phyloP scores from a whole-genome alignment of 2,888 invertebrate species.

The Aphrophora alni region DNA sequence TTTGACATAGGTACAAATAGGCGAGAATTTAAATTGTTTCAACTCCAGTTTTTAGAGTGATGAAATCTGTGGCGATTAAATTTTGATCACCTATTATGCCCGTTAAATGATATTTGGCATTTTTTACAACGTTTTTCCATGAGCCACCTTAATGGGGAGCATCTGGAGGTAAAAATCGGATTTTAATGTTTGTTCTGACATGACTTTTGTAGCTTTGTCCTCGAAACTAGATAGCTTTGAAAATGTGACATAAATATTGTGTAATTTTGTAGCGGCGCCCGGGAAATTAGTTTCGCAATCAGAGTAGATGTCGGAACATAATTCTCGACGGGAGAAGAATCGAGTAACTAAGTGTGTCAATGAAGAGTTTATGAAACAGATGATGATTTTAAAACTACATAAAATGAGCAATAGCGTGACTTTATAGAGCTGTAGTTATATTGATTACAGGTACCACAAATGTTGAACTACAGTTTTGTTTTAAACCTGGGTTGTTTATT shows the following conservation, averaged over 20 bases:
- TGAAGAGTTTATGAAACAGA: no score
- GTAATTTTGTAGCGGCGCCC: slow-evolving; percentile 47
- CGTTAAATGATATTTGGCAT: slow-evolving; percentile 50
- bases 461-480: no score
- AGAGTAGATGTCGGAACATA: slow-evolving; percentile 48
- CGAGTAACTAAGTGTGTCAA: slow-evolving; percentile 52
- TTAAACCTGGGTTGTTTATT: no score
- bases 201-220: no score
- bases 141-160: slow-evolving; percentile 43
- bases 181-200: not conserved
- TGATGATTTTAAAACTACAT: no score
- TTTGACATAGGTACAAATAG: no score
- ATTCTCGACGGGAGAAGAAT: slow-evolving; percentile 52
- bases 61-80: slow-evolving; percentile 51
- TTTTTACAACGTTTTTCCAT: slow-evolving; percentile 53
- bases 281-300: slow-evolving; percentile 54
- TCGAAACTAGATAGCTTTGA: no score
- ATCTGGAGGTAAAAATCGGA: slow-evolving; percentile 41
- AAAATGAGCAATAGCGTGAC: no score
- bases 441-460: no score
- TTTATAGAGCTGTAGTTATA: no score
- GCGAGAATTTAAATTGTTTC: no score
- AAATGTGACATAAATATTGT: no score
- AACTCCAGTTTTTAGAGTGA: slow-evolving; percentile 48
- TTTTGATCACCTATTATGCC: slow-evolving; percentile 42